Percentiles rank a stretch among this genome's conserved stretches.
Evolutionary conservation across 64 coral and sea anemone genomes (phyloP).

Genomic region (Dendronephthya gigantea): DNA sequence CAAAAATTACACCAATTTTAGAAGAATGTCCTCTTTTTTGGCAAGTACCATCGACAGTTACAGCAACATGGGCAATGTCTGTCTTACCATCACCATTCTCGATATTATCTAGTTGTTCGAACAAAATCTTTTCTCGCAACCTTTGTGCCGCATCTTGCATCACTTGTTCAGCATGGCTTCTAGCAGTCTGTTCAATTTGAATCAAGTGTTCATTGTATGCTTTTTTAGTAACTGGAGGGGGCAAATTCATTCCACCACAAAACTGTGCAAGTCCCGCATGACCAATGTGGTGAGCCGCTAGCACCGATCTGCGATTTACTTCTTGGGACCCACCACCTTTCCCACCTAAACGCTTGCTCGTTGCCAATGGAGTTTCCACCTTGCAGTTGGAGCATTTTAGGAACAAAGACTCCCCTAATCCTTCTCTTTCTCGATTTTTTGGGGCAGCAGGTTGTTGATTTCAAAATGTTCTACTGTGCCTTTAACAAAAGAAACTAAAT

Average conservation of each 20-base stretch:
- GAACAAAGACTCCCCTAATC: no score
- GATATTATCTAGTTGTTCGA: constrained; percentile 20
- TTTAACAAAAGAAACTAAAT: not conserved
- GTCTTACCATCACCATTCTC: not conserved
- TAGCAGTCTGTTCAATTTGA: constrained; percentile 18
- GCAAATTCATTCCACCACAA: constrained; percentile 45
- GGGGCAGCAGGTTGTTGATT: no score
- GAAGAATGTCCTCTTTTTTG: no score
- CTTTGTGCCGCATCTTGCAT: constrained; percentile 41
- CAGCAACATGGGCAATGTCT: constrained; percentile 20
- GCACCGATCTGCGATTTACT: constrained; percentile 27
- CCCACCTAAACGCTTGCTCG: constrained; percentile 1
- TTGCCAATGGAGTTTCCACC: not conserved
- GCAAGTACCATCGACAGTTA: no score
- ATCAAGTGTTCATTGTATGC: constrained; percentile 26
- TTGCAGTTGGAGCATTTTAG: no score
- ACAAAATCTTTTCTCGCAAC: constrained; percentile 12
- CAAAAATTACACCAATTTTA: no score
- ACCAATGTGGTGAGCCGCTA: constrained; percentile 24
- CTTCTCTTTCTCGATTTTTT: no score
- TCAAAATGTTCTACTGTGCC: no score
- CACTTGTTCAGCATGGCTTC: constrained; percentile 8
- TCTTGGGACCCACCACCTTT: constrained; percentile 28
- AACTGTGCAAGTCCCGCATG: constrained; percentile 32
- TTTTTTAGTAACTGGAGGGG: constrained; percentile 39